Base-by-base conservation (phyloP, 2,888 invertebrate genomes). In the Melanophora roralis region DNA sequence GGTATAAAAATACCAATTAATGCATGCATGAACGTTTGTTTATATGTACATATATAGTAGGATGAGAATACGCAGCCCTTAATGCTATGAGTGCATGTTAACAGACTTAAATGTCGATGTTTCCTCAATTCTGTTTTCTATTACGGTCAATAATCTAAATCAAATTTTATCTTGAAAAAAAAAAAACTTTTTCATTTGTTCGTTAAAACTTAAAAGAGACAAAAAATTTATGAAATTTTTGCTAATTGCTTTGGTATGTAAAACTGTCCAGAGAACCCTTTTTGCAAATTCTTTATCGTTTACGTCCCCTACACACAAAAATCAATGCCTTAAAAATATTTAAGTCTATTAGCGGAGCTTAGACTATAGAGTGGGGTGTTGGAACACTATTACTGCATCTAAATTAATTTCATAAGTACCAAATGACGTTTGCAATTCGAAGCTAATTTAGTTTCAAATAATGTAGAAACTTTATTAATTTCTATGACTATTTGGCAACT, bases 121-220 rank as follows among this genome's bases (percentile, higher is more conserved):
- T 27, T 65, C 34, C 16, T 65, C n/a, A n/a, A n/a, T n/a, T n/a
- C n/a, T n/a, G n/a, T 45, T 49, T 71, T 23, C 36, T 69, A 23
- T 47, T 57, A 59, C 47, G 45, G 67, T 68, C 72, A 72, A 78
- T 78, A 72, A 72, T 67, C 72, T 62, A 78, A 78, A 78, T 78
- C 77, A 77, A 71, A 77, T 77, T 77, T 77, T 72, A 77, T 77
- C 77, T 65, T 77, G 27, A 11, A 60, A 67, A 77, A 72, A 49
- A 45, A 49, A 12, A 53, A 59, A 62, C 60, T 67, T 36, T 32
- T 32, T 62, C 14, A 38, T 65, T 45, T 47, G 65, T 51, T 59
- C 43, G 57, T 57, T n/a, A n/a, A 34, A 6, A 6, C 27, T 5
- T 27, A 27, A 27, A 3, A 27, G 6, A 27, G 27, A 27, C 3